Base-by-base conservation (phyloP, 2,888 invertebrate species). In the Villa cingulata region DNA sequence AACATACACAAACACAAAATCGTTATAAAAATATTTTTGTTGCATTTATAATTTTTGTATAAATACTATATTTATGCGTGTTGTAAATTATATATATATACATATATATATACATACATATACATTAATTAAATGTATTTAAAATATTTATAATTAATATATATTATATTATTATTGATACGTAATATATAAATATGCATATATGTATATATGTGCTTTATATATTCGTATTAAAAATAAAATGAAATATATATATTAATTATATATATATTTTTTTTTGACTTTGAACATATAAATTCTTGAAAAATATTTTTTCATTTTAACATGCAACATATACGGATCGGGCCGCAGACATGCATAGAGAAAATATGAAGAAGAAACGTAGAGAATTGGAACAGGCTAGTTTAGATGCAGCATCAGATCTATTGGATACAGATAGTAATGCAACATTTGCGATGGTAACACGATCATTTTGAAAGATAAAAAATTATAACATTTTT, bases 361-460 rank as follows among this genome's bases (percentile, higher is more conserved):
- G 79, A 56, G 90, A 91, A 71, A 89, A 86, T 63, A 83, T 90
- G 79, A 88, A 89, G 76, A 86, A 86, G 70, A 85, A 88, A 69
- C 76, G 85, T 59, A 75, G 86, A 54, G 89, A 90, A 71, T 75
- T 88, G 73, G 89, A 90, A 70, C 84, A 87, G 57, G 81, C 84
- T 41, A 86, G 85, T 56, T 77, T 89, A 74, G 90, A 90, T 62
- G 86, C 87, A 38, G 80, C 86, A 41, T 85, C 88, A 37, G 89
- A 89, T 66, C 76, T 88, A 54, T 74, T 89, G 62, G 90, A 91
- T 63, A 82, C 84, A 29, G 91, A 91, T 68, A 88, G 87, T 69
- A 81, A 86, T 62, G 83, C 87, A 50, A 88, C 88, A 52, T 91
- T 91, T 69, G 86, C 87, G 64, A 90, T 92, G 90, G 91, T 91